Evolutionary conservation across 1,140 invertebrate species (phyloP).

Genomic region (Drosophila tropicalis): DNA sequence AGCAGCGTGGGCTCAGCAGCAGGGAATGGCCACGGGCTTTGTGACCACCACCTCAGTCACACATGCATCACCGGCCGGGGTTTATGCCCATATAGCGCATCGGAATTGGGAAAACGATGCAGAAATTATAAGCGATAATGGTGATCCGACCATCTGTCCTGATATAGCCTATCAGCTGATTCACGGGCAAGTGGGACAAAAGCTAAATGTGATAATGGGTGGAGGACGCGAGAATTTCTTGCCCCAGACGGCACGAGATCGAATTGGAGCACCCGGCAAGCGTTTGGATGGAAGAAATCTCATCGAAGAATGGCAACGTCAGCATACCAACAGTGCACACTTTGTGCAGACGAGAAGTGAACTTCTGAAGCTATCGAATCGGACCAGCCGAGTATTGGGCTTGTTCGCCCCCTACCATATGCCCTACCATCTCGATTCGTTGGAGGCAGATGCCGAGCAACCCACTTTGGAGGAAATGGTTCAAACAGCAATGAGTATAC

Average conservation of each 20-base stretch:
- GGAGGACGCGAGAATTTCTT: slow-evolving; percentile 90
- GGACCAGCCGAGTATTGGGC: slow-evolving; percentile 84
- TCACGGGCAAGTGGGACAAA: slow-evolving; percentile 86
- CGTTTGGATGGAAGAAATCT: slow-evolving; percentile 88
- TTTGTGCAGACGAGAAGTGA: slow-evolving; percentile 88
- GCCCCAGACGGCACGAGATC: slow-evolving; percentile 83
- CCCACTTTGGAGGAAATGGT: slow-evolving; percentile 92
- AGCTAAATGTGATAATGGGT: slow-evolving; percentile 89
- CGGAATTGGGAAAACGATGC: slow-evolving; percentile 91
- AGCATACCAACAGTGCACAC: slow-evolving; percentile 80
- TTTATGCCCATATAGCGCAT: slow-evolving; percentile 89
- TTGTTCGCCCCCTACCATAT: slow-evolving; percentile 85
- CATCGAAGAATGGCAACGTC: slow-evolving; percentile 87
- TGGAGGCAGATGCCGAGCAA: slow-evolving; percentile 85
- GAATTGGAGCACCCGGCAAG: slow-evolving; percentile 71
- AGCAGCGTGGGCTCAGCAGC: slow-evolving; percentile 88
- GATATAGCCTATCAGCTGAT: slow-evolving; percentile 91
- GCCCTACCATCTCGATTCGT: slow-evolving; percentile 84
- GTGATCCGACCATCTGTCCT: slow-evolving; percentile 83
- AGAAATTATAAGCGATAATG: slow-evolving; percentile 83
- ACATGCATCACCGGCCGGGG: slow-evolving; percentile 90
- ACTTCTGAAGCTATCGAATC: slow-evolving; percentile 82
- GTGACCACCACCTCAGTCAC: slow-evolving; percentile 92
- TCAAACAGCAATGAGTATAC: slow-evolving; percentile 87
- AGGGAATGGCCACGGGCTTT: slow-evolving; percentile 87